A percentile compares a stretch with the other conserved stretches of the same genome.
phyloP scores from a whole-genome alignment of 2,797 vertebrate genomes.

The Thalassophryne amazonica region DNA sequence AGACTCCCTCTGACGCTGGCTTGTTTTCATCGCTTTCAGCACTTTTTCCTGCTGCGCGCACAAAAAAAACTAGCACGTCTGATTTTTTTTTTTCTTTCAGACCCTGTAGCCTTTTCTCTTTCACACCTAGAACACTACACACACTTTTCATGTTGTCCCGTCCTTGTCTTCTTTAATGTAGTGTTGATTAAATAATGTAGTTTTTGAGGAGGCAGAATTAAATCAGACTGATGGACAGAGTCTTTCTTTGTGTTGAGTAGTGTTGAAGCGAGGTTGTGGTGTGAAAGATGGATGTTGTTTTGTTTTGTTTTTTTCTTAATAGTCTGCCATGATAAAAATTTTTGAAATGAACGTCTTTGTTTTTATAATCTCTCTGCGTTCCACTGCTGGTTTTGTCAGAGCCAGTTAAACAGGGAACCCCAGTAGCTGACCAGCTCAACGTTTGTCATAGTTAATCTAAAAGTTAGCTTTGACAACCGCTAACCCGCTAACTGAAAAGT shows the following conservation, averaged over 20 bases:
- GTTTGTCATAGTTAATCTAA: too few species aligned
- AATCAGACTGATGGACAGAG: slow-evolving; percentile 60
- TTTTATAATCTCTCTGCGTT: too few species aligned
- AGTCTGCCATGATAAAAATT: too few species aligned
- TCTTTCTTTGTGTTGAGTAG: slow-evolving; percentile 45
- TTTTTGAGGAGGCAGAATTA: slow-evolving; percentile 38
- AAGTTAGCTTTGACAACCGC: too few species aligned
- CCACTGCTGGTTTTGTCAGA: too few species aligned
- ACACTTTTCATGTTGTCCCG: slow-evolving; percentile 42
- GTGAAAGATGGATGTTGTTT: slow-evolving; percentile 14
- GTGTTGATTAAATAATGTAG: slow-evolving; percentile 76
- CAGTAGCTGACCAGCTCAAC: too few species aligned
- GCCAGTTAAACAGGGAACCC: too few species aligned
- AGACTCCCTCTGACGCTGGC: slow-evolving; percentile 56
- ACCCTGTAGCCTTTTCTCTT: slow-evolving; percentile 58
- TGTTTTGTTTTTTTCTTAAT: slow-evolving; percentile 6
- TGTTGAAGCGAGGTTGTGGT: slow-evolving; percentile 24
- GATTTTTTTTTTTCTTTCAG: slow-evolving; percentile 31
- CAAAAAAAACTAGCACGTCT: slow-evolving; percentile 76
- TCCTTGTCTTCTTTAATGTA: slow-evolving; percentile 71
- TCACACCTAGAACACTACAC: slow-evolving; percentile 52
- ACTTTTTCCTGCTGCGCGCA: slow-evolving; percentile 80
- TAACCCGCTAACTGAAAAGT: too few species aligned
- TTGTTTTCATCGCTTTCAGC: slow-evolving; percentile 79
- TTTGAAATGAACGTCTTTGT: too few species aligned